These are phyloP conservation scores for Oreonectes daqikongensis DNA, from an alignment of 2,797 vertebrate species.

Conservation along the genomic window DNA sequence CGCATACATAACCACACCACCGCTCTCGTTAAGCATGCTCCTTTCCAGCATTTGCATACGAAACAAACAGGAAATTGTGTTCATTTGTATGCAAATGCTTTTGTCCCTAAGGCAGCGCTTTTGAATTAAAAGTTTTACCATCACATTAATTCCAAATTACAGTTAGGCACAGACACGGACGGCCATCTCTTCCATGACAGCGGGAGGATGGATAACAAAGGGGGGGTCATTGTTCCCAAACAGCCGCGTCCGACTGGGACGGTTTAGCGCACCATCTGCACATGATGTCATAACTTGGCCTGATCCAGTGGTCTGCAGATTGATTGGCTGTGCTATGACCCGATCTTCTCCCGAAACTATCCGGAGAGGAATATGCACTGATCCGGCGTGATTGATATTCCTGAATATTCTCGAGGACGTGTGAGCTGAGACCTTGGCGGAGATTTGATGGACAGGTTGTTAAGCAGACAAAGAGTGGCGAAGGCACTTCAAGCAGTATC, in stretches of 20 bases:
- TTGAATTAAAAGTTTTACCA: slow-evolving; percentile 85
- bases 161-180: slow-evolving; percentile 74
- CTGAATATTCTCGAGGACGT: slow-evolving; percentile 69
- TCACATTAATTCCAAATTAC: slow-evolving; percentile 85
- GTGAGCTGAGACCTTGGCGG: slow-evolving; percentile 67
- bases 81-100: slow-evolving; percentile 87
- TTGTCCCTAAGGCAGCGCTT: slow-evolving; percentile 82
- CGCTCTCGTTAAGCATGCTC: slow-evolving; percentile 64
- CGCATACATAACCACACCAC: slow-evolving; percentile 39
- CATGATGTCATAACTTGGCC: slow-evolving; percentile 69
- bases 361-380: slow-evolving; percentile 68
- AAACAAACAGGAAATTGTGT: slow-evolving; percentile 85
- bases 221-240: slow-evolving; percentile 64
- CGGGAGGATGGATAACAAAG: slow-evolving; percentile 37
- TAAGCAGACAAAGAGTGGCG: slow-evolving; percentile 58
- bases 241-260: slow-evolving; percentile 69
- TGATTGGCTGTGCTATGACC: slow-evolving; percentile 69
- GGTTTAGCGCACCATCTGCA: slow-evolving; percentile 77
- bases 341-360: slow-evolving; percentile 73
- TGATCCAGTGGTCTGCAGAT: slow-evolving; percentile 74
- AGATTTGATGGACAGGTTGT: slow-evolving; percentile 72
- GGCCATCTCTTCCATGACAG: slow-evolving; percentile 65
- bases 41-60: slow-evolving; percentile 79
- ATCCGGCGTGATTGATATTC: slow-evolving; percentile 74
- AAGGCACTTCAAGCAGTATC: slow-evolving; percentile 62